These are phyloP conservation scores for Heliornis fulica DNA, from an alignment of 2,113 vertebrate genomes.

Conservation along the genomic window DNA sequence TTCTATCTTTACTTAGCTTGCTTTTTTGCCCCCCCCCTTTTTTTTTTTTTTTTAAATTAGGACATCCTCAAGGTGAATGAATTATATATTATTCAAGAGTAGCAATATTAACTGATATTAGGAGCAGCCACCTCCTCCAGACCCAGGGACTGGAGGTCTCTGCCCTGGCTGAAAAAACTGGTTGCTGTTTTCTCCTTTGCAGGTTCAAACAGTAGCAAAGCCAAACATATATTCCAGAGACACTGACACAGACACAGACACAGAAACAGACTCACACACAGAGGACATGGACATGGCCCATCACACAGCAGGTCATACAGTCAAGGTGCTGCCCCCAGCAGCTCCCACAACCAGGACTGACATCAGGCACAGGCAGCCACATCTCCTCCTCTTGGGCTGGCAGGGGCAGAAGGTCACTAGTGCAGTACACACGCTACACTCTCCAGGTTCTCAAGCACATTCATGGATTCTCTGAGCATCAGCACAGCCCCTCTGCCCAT, in stretches of 20 bases:
- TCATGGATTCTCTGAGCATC: fast-evolving
- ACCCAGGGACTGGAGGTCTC: fast-evolving
- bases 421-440: neutral
- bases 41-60: neutral
- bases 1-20: neutral
- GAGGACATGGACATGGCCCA: fast-evolving
- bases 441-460: neutral
- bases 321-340: fast-evolving
- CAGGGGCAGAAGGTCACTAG: neutral
- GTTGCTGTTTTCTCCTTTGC: neutral
- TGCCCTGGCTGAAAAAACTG: neutral
- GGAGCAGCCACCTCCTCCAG: neutral
- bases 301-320: neutral
- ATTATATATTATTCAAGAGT: neutral
- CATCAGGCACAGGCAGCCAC: fast-evolving
- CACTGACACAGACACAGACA: neutral
- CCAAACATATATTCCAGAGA: neutral
- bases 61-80: neutral
- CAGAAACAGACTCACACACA: too few species aligned
- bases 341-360: neutral
- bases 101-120: neutral
- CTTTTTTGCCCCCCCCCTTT: too few species aligned
- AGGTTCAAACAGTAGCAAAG: neutral
- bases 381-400: fast-evolving
- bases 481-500: fast-evolving